Evolutionary conservation across 2,797 vertebrate species (phyloP).

Genomic region (Siniperca obscura): DNA sequence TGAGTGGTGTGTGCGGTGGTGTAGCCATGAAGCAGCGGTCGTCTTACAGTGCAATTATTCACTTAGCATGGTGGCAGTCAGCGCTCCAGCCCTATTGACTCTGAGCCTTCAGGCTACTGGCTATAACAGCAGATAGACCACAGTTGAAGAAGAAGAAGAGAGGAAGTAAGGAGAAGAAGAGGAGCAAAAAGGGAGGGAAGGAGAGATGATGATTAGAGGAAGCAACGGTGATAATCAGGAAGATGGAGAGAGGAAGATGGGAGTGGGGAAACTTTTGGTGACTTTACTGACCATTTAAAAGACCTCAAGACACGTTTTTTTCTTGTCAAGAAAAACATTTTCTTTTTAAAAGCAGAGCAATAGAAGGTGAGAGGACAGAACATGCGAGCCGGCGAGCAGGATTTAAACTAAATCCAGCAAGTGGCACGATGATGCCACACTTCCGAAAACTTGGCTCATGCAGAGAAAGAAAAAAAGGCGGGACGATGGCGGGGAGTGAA

Average conservation of each 20-base stretch:
- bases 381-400: constrained; percentile 18
- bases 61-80: constrained; percentile 76
- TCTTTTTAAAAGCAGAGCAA: constrained; percentile 38
- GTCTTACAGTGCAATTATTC: constrained; percentile 82
- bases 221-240: background rate
- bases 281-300: constrained; percentile 32
- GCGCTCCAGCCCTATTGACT: constrained; percentile 73
- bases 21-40: constrained; percentile 72
- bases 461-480: background rate
- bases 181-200: background rate
- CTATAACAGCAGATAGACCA: constrained; percentile 71
- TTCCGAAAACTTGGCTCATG: constrained; percentile 1
- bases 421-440: constrained; percentile 16
- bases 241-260: constrained; percentile 1
- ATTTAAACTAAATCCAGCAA: constrained; percentile 41
- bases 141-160: constrained; percentile 70
- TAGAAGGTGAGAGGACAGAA: constrained; percentile 35
- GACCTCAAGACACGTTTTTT: constrained; percentile 5
- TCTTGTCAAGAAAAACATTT: constrained; percentile 34
- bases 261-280: constrained; percentile 1
- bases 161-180: background rate
- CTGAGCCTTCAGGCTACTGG: constrained; percentile 66
- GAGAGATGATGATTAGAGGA: background rate
- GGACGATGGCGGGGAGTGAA: constrained; percentile 32
- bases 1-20: constrained; percentile 61